Evolutionary conservation across 2,888 invertebrate genomes (phyloP), one percentile per base, ranked within the genome.

Genomic region (Perdita meconis): DNA sequence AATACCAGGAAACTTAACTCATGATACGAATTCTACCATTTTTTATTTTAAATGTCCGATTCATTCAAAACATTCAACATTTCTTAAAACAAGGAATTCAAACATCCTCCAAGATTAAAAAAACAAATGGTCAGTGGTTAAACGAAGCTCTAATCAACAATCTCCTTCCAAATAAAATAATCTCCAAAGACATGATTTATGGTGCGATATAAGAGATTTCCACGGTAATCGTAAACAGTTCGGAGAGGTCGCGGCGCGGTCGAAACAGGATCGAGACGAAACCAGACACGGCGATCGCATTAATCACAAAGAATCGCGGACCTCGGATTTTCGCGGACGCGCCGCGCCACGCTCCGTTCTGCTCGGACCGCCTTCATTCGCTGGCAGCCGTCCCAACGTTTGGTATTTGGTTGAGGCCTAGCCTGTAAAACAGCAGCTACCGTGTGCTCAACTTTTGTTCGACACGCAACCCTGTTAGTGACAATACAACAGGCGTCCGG

Each of bases 391-490:
- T 26, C 81, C 81, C 76, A 56, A 22, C 3, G 44, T 66, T 64
- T 69, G 80, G 81, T 72, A 80, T 80, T 81, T 72, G 59, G 59
- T n/a, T 80, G 34, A 59, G 70, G 44, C 51, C n/a, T 42, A 57
- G 67, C 53, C 70, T 71, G 70, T 68, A 65, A 67, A 79, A 74
- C 74, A 65, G 65, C 53, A 26, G 60, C 60, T n/a, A 47, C 64
- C 66, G 59, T 67, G 56, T 68, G 74, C 64, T 61, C 79, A 63
- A 78, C 67, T 71, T 79, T 67, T 74, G 65, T 74, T 71, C 74
- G 40, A 74, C 70, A 68, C 30, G 71, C 74, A 40, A 63, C 56
- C 68, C 56, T 38, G n/a, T 51, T 61, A 42, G 61, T 24, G 1
- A 1, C 36, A 12, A 34, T 34, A 44, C 19, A 34, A 42, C 13